Base-by-base conservation (phyloP, 2,113 vertebrate species). In the Sitta europaea region DNA sequence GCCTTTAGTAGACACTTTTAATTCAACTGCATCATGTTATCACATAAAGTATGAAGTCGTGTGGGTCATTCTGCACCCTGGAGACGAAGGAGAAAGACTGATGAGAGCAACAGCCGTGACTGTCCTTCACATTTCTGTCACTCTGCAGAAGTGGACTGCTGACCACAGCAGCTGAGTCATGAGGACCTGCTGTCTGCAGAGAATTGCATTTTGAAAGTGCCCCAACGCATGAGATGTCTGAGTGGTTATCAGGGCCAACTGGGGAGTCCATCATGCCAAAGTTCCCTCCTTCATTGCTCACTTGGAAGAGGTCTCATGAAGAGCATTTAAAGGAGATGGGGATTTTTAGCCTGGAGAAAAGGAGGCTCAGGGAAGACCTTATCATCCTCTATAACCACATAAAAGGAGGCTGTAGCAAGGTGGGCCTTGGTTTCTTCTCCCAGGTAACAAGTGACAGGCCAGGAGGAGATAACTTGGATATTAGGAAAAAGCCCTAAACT, bases 271-370 rank as follows among this genome's bases (percentile, higher is more conserved):
- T n/a, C 28, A 45, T 1, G 1, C 8, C 15, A 72, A 55, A 59
- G 18, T 75, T 72, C 6, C 9, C 16, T 43, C 9, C 28, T 59
- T 53, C 45, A 14, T 6, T 16, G 9, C 2, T 71, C 28, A 16
- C 0, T 0, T n/a, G n/a, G 65, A 38, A 50, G 33, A 53, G 3
- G 2, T 74, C 28, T 66, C 54, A 14, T 12, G 19, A 53, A 13
- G 9, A 45, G 23, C 18, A 28, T 16, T 16, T 53, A 16, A 81
- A 14, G 13, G 6, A 66, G 22, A 4, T 50, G 27, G 14, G 1
- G 1, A 6, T 16, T 62, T 72, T 51, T 24, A 51, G 14, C 33
- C 36, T 66, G n/a, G 15, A 59, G 38, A 14, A 50, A n/a, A 80
- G 19, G 15, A 66, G 19, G 10, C 23, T 58, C 51, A 24, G 23